Base-by-base conservation (phyloP, 2,113 vertebrate species). In the Esox niger region DNA sequence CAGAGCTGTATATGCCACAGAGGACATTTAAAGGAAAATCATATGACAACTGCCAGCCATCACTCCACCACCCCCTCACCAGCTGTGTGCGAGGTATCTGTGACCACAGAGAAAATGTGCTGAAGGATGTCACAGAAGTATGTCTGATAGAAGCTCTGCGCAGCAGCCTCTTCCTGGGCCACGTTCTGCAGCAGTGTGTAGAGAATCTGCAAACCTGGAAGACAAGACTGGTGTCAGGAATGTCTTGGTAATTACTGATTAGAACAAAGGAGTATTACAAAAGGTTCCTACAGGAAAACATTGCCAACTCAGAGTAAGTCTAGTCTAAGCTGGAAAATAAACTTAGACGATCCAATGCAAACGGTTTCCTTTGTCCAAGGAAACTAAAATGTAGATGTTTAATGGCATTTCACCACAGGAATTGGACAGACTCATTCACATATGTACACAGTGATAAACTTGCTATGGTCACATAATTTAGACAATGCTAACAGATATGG, bases 81-180 rank as follows among this genome's bases (percentile, higher is more conserved):
- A 25, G 97, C 97, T 30, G 97, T 99, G 84, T 99, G 97, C 2
- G 97, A 99, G 7, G 97, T 98, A 86, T 99, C 97, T 0, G 97
- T 99, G 84, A 98, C 97, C 81, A 99, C 97, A 0, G 97, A 99
- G 87, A 99, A 98, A 79, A 98, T 98, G 87, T 99, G 97, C 70
- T 99, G 97, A 60, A 99, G 92, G 79, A 99, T 95, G 56, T 99
- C 97, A 20, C 97, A 98, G 88, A 99, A 98, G 38, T 98, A 99
- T 0, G 97, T 98, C 82, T 99, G 97, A 82, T 98, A 98, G 84
- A 99, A 99, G 77, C 97, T 99, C 89, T 99, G 97, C 43, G 97
- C 97, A 1, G 97, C 97, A 0, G 95, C 92, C 77, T 98, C 97
- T 79, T 99, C 97, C 90, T 98, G 97, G 2, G 93, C 96, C 84